These are phyloP conservation scores for Micromussa lordhowensis DNA, from an alignment of 92 coral and sea anemone species.

Conservation along the genomic window DNA sequence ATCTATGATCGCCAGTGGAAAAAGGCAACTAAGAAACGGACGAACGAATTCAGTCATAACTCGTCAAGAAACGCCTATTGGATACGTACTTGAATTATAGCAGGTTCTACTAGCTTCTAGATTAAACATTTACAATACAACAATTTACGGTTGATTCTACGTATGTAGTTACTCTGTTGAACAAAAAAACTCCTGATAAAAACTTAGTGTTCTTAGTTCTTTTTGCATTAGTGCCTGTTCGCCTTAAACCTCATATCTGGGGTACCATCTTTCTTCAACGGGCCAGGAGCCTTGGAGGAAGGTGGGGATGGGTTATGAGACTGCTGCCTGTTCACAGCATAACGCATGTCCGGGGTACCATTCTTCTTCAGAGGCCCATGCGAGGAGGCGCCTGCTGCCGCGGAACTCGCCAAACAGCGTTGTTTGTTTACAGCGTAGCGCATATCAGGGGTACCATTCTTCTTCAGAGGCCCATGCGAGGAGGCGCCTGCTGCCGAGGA, in stretches of 20 bases:
- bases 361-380: slow-evolving; percentile 39
- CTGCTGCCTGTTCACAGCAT: neutral
- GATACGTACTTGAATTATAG: neutral
- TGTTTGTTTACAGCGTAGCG: slow-evolving; percentile 29
- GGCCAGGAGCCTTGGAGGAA: slow-evolving; percentile 21
- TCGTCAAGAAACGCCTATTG: neutral
- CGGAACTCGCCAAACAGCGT: neutral
- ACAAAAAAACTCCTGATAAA: neutral
- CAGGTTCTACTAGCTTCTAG: neutral
- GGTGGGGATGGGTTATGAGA: neutral
- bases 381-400: neutral
- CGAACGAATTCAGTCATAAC: neutral
- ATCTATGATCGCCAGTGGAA: too few species aligned
- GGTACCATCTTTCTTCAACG: slow-evolving; percentile 58
- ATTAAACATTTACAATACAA: neutral
- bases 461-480: slow-evolving; percentile 24
- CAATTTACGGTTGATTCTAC: neutral
- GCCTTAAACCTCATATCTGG: slow-evolving; percentile 51
- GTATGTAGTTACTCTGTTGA: neutral
- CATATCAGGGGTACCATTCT: slow-evolving; percentile 63
- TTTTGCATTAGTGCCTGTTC: neutral
- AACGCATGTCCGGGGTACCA: slow-evolving; percentile 65
- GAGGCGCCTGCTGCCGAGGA: neutral
- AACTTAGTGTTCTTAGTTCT: neutral
- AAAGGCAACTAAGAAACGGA: neutral